Evolutionary conservation across 2,797 vertebrate species (phyloP).

Genomic region (Pseudotriccus pelzelni): DNA sequence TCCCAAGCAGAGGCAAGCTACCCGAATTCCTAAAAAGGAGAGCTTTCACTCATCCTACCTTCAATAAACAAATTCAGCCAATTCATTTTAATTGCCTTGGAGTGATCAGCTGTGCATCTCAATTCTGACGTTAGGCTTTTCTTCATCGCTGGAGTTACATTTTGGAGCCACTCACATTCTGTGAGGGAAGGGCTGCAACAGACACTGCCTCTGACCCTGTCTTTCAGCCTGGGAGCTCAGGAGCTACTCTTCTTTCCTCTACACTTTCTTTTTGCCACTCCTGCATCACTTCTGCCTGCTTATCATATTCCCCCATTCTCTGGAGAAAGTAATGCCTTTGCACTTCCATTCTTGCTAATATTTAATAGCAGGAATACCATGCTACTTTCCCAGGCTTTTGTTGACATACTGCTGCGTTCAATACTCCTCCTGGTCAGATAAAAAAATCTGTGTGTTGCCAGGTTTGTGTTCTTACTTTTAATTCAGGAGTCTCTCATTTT

Average conservation of each 20-base stretch:
- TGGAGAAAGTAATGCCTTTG: neutral
- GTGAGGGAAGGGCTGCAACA: neutral
- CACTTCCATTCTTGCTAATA: neutral
- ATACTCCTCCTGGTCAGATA: neutral
- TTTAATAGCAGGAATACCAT: neutral
- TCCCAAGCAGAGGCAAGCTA: neutral
- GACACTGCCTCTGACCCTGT: neutral
- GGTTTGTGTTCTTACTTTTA: neutral
- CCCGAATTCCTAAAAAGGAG: conserved; percentile 29
- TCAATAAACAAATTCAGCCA: conserved; percentile 9
- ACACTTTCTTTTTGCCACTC: neutral
- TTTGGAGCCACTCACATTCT: neutral
- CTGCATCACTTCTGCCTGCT: neutral
- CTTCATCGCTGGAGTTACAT: neutral
- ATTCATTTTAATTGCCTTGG: conserved; percentile 41
- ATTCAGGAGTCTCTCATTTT: neutral
- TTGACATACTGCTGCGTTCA: neutral
- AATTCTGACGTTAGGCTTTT: neutral
- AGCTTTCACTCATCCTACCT: neutral
- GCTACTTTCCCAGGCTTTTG: neutral
- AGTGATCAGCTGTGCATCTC: neutral
- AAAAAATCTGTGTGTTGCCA: neutral
- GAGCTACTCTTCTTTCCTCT: neutral
- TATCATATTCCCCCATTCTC: neutral
- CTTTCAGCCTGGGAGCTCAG: neutral